Evolutionary conservation across 2,113 vertebrate species (phyloP).

Genomic region (Mola mola): DNA sequence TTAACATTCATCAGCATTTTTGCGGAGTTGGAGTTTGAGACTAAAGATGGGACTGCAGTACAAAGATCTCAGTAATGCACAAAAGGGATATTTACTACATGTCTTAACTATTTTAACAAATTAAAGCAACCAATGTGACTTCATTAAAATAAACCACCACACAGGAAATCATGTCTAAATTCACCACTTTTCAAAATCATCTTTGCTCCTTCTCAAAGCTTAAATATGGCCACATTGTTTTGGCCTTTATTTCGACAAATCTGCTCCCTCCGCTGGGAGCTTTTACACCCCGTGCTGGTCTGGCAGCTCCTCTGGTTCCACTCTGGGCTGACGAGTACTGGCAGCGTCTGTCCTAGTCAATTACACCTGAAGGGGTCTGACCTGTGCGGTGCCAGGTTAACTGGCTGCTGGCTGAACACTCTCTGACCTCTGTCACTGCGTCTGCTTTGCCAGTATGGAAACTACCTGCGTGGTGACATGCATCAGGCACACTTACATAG

Average conservation of each 20-base stretch:
- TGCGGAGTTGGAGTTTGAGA: too few relatives aligned
- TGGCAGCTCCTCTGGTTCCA: conserved; percentile 72
- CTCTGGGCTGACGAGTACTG: conserved; percentile 73
- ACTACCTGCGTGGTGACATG: conserved; percentile 23
- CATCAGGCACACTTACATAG: conserved; percentile 4
- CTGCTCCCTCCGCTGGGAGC: conserved; percentile 65
- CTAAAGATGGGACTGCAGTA: too few relatives aligned
- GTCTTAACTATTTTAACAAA: too few relatives aligned
- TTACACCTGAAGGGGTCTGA: conserved; percentile 74
- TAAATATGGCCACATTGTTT: conserved; percentile 49
- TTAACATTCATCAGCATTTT: too few relatives aligned
- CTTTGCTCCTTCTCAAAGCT: conserved; percentile 39
- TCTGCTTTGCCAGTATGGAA: conserved; percentile 50
- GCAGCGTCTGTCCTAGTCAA: conserved; percentile 73
- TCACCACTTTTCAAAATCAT: not conserved
- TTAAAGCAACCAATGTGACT: too few relatives aligned
- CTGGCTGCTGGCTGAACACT: conserved; percentile 59
- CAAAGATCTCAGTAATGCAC: too few relatives aligned
- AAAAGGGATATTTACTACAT: too few relatives aligned
- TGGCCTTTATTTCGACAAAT: conserved; percentile 55
- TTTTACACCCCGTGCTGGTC: conserved; percentile 63
- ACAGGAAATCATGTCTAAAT: not conserved
- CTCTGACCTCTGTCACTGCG: conserved; percentile 56
- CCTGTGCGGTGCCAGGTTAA: conserved; percentile 56
- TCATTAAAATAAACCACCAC: too few relatives aligned